Conservation (phyloP, 2,888 invertebrate species). For the Dynastes grantii region DNA sequence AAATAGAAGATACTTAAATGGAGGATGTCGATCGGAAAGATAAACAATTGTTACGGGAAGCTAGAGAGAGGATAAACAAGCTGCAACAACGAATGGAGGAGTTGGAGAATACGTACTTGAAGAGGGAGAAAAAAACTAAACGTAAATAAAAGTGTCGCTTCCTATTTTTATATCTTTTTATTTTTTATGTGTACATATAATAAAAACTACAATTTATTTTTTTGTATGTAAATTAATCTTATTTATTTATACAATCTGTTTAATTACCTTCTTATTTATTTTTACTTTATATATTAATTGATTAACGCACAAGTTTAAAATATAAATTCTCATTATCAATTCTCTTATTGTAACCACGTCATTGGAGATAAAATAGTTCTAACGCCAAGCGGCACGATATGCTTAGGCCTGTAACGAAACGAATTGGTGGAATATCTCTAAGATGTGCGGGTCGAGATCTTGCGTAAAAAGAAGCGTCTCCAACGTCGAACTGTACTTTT, state of each 20-base stretch:
- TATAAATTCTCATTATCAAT: too few relatives aligned
- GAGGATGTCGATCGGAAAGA: not conserved
- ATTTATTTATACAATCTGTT: not conserved
- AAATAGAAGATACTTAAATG: constrained; percentile 9
- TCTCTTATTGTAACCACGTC: too few relatives aligned
- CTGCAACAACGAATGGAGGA: constrained; percentile 6
- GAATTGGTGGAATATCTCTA: constrained; percentile 98
- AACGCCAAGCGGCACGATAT: not conserved
- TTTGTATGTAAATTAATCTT: not conserved
- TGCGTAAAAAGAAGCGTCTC: constrained; percentile 97
- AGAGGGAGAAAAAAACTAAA: constrained; percentile 12
- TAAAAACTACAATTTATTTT: not conserved
- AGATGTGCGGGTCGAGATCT: constrained; percentile 95
- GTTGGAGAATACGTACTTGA: not conserved
- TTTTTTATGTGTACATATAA: not conserved
- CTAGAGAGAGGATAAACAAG: constrained; percentile 18
- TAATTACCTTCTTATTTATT: too few relatives aligned
- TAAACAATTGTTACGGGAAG: constrained; percentile 26
- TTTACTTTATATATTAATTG: too few relatives aligned
- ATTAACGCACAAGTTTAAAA: too few relatives aligned
- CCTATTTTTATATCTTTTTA: not conserved
- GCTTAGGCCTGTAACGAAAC: constrained; percentile 86
- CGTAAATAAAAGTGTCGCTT: not conserved
- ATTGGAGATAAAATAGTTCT: not conserved
- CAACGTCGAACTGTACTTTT: constrained; percentile 95